Base-by-base conservation (phyloP, 2,113 vertebrate genomes). In the Sialia sialis region DNA sequence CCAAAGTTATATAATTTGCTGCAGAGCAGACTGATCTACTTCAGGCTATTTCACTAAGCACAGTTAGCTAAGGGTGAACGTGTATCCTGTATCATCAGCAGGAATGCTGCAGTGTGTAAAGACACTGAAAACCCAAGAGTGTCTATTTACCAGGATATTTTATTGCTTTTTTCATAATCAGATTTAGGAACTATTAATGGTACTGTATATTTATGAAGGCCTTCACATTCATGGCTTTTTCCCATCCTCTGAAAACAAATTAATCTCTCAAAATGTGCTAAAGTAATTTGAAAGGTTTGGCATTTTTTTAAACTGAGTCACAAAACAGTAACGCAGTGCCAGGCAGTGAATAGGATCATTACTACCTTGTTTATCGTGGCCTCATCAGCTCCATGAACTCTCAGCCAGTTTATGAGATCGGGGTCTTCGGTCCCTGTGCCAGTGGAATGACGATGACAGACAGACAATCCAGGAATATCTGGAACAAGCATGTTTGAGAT, bases 331-430 rank as follows among this genome's bases (percentile, higher is more conserved):
- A 9, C 78, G 38, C 77, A 67, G 63, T 51, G 39, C 78, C 58
- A 69, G 32, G 70, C 59, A 30, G 43, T 13, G 23, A 66, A 43
- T 3, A 55, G 78, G 34, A 32, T 18, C 22, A 83, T 54, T 78
- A 92, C 96, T 98, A 99, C 99, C 98, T 93, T 98, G 90, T 98
- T 98, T 95, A 99, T 98, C 2, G 99, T 98, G 93, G 99, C 99
- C 64, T 98, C 98, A 62, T 99, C 99, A 9, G 98, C 99, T 70
- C 98, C 98, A 3, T 98, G 98, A 55, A 97, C 97, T 29, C 91
- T 97, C 80, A 99, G 97, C 99, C 99, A 99, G 63, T 96, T 96
- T 81, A 96, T 98, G 88, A 99, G 98, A 79, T 99, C 98, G 8
- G 98, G 94, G 90, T 99, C 98, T 80, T 97, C 97, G 0, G 66